Evolutionary conservation across 2,888 invertebrate genomes (phyloP).

Genomic region (Tholera decimalis): DNA sequence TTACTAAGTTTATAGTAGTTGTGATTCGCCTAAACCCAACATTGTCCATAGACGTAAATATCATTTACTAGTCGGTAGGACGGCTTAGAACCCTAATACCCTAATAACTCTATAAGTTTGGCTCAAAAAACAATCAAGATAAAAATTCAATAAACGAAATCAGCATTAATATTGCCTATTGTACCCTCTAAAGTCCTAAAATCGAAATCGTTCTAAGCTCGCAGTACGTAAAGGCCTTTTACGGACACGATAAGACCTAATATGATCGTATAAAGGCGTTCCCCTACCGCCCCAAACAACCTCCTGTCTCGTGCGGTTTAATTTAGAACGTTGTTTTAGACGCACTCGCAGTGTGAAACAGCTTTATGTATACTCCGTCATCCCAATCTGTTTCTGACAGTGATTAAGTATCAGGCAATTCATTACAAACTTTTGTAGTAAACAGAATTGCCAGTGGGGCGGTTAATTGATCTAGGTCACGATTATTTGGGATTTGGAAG

Average conservation of each 20-base stretch:
- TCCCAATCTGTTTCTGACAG: slow-evolving; percentile 50
- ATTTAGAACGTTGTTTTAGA: slow-evolving; percentile 50
- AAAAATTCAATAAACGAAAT: not conserved
- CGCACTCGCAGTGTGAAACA: slow-evolving; percentile 27
- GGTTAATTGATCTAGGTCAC: not conserved
- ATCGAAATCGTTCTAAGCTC: not conserved
- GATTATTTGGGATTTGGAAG: not conserved
- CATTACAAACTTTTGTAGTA: slow-evolving; percentile 25
- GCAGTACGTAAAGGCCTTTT: slow-evolving; percentile 6
- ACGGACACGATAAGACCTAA: slow-evolving; percentile 1
- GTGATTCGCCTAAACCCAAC: too few species aligned
- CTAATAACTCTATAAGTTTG: too few species aligned
- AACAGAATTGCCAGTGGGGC: slow-evolving; percentile 7
- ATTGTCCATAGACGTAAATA: too few species aligned
- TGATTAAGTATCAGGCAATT: slow-evolving; percentile 50
- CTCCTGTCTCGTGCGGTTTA: slow-evolving; percentile 41
- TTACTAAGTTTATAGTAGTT: too few species aligned
- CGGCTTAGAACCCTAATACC: too few species aligned
- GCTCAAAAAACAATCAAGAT: not conserved
- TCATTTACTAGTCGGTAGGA: too few species aligned
- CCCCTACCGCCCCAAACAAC: not conserved
- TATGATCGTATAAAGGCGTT: not conserved
- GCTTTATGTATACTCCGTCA: slow-evolving; percentile 41
- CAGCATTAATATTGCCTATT: not conserved
- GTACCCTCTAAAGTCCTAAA: not conserved